phyloP scores from a whole-genome alignment of 92 coral and sea anemone genomes.

The Phymanthus crucifer region DNA sequence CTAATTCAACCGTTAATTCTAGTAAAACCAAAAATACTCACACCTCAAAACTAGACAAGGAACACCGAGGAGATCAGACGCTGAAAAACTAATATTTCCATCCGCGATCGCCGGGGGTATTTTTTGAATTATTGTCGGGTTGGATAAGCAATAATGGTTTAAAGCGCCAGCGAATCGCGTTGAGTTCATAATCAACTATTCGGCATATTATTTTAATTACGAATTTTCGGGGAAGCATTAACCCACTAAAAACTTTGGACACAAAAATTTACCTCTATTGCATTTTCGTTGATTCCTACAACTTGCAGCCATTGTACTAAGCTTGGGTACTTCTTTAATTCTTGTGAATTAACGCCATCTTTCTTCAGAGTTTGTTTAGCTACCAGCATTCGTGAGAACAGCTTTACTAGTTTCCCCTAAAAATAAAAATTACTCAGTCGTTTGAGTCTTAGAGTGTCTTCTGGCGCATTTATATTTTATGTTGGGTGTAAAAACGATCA shows the following conservation, averaged over 20 bases:
- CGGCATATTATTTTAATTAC: background rate
- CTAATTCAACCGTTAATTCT: slow-evolving; percentile 1
- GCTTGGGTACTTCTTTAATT: slow-evolving; percentile 74
- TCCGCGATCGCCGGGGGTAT: background rate
- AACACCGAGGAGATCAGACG: background rate
- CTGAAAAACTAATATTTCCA: background rate
- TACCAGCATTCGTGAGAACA: slow-evolving; percentile 86
- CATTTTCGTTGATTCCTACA: slow-evolving; percentile 75
- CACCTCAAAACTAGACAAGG: background rate
- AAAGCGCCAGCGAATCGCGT: background rate
- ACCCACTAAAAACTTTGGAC: background rate
- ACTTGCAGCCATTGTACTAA: slow-evolving; percentile 90
- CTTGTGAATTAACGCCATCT: slow-evolving; percentile 51
- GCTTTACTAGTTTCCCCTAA: slow-evolving; percentile 92
- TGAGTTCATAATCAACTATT: background rate
- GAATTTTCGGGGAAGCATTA: background rate
- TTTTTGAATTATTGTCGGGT: background rate
- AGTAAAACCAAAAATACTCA: background rate
- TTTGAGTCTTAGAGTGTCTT: background rate
- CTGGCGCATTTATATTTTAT: slow-evolving; percentile 29
- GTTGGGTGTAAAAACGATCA: slow-evolving; percentile 10
- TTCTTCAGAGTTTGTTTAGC: slow-evolving; percentile 75
- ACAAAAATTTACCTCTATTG: slow-evolving; percentile 64
- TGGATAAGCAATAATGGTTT: background rate
- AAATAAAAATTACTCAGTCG: background rate